Evolutionary conservation across 1,140 invertebrate genomes (phyloP), one percentile per base, ranked within the genome.

Genomic region (Camponotus vicinus): DNA sequence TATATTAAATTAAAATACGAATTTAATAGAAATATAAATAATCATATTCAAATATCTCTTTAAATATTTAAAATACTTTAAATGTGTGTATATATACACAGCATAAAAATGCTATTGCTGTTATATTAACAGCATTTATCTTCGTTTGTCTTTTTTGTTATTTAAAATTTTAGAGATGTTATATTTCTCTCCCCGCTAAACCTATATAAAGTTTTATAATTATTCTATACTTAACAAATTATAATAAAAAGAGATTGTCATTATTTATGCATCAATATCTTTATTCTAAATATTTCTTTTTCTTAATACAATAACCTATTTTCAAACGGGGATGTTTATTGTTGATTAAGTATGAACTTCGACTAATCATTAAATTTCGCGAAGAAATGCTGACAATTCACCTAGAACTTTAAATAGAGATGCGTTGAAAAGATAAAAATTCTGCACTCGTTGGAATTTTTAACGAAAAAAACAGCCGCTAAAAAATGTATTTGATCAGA

Each of bases 1-100:
- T 27, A 27, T 27, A 0, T 27, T 27, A 27, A 27, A 27, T 27
- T 3, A 52, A 4, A 40, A 40, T 40, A 40, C 27, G 27, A 5
- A 34, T 49, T 77, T 78, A 77, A 63, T 42, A 63, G 0, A 76
- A 34, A 79, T 55, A 66, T 13, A 66, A 66, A 34, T 78, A 32
- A 15, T 55, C 52, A 42, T 34, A 59, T 2, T 45, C n/a, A 27
- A 27, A 52, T 52, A 15, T 52, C 21, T 66, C 55, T 27, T 8
- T 8, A 11, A 37, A 71, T 59, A 1, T 42, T 5, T 32, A 59
- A 42, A 52, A 52, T 15, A 52, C 49, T 52, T 52, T 18, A 52
- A 52, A 52, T 18, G 4, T 52, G 4, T 52, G 18, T 52, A 21
- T 21, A 21, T 21, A 52, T 52, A 52, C 15, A 52, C 49, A 18